A percentile compares a stretch with the other conserved stretches of the same genome.
These are phyloP conservation scores for Jordanella pulchra DNA, from an alignment of 2,797 vertebrate genomes.

Conservation along the genomic window DNA sequence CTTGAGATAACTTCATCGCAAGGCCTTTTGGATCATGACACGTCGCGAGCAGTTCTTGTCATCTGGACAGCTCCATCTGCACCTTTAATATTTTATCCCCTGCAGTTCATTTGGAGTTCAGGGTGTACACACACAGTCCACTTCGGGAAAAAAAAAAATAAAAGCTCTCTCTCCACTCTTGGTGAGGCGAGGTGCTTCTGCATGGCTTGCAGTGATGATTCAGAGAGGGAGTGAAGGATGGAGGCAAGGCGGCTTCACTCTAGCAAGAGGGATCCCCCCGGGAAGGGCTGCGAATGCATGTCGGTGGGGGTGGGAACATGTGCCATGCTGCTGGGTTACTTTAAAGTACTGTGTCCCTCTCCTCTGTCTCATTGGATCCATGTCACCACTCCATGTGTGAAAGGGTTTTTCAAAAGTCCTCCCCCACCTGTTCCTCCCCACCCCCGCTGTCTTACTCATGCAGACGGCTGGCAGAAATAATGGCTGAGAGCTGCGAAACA, in stretches of 20 bases:
- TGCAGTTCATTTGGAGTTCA: constrained; percentile 96
- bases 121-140: constrained; percentile 80
- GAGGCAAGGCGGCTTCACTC: constrained; percentile 56
- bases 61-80: constrained; percentile 99
- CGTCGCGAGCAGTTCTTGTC: constrained; percentile 94
- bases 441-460: constrained; percentile 74
- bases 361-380: constrained; percentile 96
- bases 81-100: constrained; percentile 99
- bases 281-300: constrained; percentile 88
- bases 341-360: constrained; percentile 87
- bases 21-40: constrained; percentile 95
- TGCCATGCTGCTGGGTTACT: constrained; percentile 89
- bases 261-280: constrained; percentile 82
- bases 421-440: constrained; percentile 29
- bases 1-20: constrained; percentile 93
- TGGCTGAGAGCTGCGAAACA: constrained; percentile 79
- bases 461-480: constrained; percentile 80
- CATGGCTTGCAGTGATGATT: constrained; percentile 91
- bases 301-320: constrained; percentile 85
- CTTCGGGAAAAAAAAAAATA: constrained; percentile 63
- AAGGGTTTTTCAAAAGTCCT: constrained; percentile 83
- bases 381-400: constrained; percentile 92
- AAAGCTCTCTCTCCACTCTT: constrained; percentile 89
- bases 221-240: constrained; percentile 83
- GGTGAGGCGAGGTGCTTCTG: constrained; percentile 88